Base-by-base conservation (phyloP, 2,113 vertebrate species). In the Hemibates koningsi region DNA sequence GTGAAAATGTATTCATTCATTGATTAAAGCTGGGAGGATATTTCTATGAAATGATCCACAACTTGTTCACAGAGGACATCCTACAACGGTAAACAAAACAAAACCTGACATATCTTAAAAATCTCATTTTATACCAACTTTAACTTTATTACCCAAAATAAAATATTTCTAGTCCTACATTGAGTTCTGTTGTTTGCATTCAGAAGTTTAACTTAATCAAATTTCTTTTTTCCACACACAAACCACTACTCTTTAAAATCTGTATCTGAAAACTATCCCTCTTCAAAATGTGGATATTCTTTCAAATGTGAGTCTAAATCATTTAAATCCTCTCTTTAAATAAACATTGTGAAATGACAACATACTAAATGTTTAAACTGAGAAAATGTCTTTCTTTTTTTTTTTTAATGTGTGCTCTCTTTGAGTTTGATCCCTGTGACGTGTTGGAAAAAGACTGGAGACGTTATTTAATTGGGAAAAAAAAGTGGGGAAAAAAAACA, bases 11-110 rank as follows among this genome's bases (percentile, higher is more conserved):
- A 16, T 54, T 82, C 50, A 76, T 11, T 50, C 9, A 48, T 43
- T 34, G 29, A 48, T 63, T 81, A 81, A 34, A 41, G 2, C 12
- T 43, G 32, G 34, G 48, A 78, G 45, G 45, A 56, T 32, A 48
- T 88, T 73, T 41, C 50, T 85, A 53, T 21, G 61, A 83, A 56
- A 84, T 50, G 48, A 86, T 57, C 57, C 56, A 78, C 45, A 52
- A 52, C 27, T 36, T 32, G 56, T 34, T 59, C 14, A 38, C 32
- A 9, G 79, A 41, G 6, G 16, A 53, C n/a, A 38, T 41, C 27
- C 43, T 80, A 61, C 19, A 79, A 57, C 53, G 4, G 12, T 45
- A 80, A 88, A 90, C 50, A 41, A 52, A 86, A 19, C 13, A 16
- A 14, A 59, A 76, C 24, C 53, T 7, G 21, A 6, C 81, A 16